These are phyloP conservation scores for Euura lappo DNA, from an alignment of 1,140 invertebrate genomes.

Conservation along the genomic window DNA sequence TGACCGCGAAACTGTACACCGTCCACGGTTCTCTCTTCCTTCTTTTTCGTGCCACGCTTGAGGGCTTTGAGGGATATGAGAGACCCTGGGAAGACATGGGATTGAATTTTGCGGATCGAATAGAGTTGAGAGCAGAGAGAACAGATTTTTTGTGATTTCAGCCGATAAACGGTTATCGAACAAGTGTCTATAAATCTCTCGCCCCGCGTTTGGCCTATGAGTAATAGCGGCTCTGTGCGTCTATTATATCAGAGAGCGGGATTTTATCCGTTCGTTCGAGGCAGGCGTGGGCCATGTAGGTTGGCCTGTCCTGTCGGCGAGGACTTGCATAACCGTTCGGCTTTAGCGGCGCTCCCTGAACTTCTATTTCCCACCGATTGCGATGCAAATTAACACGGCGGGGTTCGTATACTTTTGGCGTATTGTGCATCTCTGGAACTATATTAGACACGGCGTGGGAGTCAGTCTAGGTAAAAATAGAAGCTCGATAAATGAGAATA, in stretches of 20 bases:
- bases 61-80: too few relatives aligned
- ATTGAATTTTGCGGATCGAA: too few relatives aligned
- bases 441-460: too few relatives aligned
- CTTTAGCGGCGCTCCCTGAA: background rate
- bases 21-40: background rate
- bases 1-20: background rate
- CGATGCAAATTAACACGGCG: too few relatives aligned
- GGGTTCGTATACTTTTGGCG: too few relatives aligned
- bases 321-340: background rate
- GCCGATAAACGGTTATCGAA: background rate
- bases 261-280: background rate
- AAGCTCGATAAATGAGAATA: too few relatives aligned
- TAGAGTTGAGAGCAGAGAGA: too few relatives aligned
- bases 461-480: too few relatives aligned
- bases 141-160: too few relatives aligned
- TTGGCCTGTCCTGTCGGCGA: background rate
- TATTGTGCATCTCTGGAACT: too few relatives aligned
- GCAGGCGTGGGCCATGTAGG: slow-evolving; percentile 4
- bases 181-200: slow-evolving; percentile 1
- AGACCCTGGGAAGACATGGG: too few relatives aligned
- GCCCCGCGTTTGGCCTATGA: background rate
- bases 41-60: too few relatives aligned
- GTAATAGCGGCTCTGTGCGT: background rate
- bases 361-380: background rate
- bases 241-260: background rate